Base-by-base conservation (phyloP, 2,797 vertebrate species). In the Staurois parvus region DNA sequence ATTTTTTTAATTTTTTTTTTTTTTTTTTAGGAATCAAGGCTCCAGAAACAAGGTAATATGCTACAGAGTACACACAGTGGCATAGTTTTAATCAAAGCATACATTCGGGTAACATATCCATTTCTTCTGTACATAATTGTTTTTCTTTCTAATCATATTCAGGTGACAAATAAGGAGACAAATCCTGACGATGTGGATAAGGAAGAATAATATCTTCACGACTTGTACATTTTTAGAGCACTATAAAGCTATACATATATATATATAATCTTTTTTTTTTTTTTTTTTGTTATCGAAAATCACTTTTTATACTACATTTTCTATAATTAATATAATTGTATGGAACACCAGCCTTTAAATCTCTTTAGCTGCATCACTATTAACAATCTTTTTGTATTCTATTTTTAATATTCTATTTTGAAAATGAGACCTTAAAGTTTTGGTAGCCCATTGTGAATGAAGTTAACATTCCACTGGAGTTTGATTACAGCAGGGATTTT, bases 171-270 rank as follows among this genome's bases (percentile, higher is more conserved):
- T 34, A 75, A 69, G 76, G 74, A 74, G 4, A 2, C 75, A 12
- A 82, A 78, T 30, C 2, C 78, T 0, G 70, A 30, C 17, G 24
- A 9, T 0, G 74, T 77, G 0, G 84, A 88, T 77, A 83, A 90
- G 48, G 88, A 93, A 40, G 90, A 92, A 86, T 4, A 28, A 17
- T 0, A 3, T 30, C 5, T 13, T 28, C 0, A 0, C 28, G 7
- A 32, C 1, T 2, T 56, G 34, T 19, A 42, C 24, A 32, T 56
- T 62, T 28, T 19, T 15, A n/a, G 26, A 40, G 15, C 29, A 79
- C 59, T 42, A 66, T n/a, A 66, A 21, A 56, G 17, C 0, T 17
- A 17, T 17, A 48, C 19, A 52, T 17, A 52, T 2, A 52, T 45
- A 2, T 52, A 52, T 52, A 4, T 45, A 45, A 45, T 45, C 9